phyloP scores from a whole-genome alignment of 2,888 invertebrate genomes.

The Scaptodrosophila latifasciaeformis region DNA sequence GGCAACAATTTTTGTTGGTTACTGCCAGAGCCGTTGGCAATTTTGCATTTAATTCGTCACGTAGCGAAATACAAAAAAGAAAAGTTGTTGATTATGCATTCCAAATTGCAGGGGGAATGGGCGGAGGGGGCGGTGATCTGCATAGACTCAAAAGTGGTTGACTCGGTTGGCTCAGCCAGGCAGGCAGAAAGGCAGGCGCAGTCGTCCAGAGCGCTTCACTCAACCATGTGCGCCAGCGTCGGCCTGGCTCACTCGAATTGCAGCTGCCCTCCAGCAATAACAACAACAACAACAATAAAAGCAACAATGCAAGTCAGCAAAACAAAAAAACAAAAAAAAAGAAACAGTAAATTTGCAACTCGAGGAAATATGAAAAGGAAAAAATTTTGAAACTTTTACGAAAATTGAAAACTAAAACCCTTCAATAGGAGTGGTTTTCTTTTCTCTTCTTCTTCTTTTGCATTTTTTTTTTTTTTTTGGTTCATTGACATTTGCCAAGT shows the following conservation, averaged over 20 bases:
- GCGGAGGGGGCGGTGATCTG: constrained; percentile 30
- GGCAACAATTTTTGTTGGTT: too few species aligned
- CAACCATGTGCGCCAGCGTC: constrained; percentile 2
- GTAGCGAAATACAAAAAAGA: constrained; percentile 35
- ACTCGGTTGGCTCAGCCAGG: not conserved
- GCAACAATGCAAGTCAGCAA: not conserved
- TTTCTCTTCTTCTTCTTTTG: too few species aligned
- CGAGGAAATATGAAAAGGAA: too few species aligned
- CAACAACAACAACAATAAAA: constrained; percentile 4
- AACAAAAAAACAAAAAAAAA: not conserved
- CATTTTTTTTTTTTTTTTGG: too few species aligned
- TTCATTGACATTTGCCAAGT: too few species aligned
- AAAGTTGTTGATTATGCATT: constrained; percentile 58
- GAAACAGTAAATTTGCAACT: too few species aligned
- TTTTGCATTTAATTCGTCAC: constrained; percentile 67
- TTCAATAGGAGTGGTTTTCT: too few species aligned
- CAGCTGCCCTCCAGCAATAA: not conserved
- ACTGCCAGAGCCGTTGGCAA: constrained; percentile 39
- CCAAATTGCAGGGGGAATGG: constrained; percentile 56
- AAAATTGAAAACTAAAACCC: too few species aligned
- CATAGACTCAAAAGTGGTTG: constrained; percentile 39
- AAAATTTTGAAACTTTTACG: too few species aligned
- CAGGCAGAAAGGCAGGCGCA: constrained; percentile 1
- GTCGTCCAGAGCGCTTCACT: constrained; percentile 8
- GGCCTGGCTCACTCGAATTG: constrained; percentile 15